Evolutionary conservation across 2,888 invertebrate genomes (phyloP).

Genomic region (Meandrusa payeni): DNA sequence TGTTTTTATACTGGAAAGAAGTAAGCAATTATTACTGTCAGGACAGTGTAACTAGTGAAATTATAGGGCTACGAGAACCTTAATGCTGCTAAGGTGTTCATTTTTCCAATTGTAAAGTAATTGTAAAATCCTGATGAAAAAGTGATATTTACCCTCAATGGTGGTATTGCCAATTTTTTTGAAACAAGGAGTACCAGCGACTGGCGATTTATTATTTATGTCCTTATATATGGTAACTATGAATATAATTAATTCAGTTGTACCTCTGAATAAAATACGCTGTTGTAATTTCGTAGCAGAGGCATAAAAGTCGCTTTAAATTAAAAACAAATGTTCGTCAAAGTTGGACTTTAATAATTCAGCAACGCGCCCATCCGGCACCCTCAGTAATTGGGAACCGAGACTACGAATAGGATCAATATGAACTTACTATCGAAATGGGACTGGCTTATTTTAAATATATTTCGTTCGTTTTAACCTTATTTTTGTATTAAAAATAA

Average conservation of each 20-base stretch:
- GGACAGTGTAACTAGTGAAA: too few species aligned
- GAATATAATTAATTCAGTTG: conserved; percentile 41
- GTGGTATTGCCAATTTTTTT: too few species aligned
- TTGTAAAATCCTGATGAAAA: too few species aligned
- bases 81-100: too few species aligned
- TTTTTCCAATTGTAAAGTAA: too few species aligned
- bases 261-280: conserved; percentile 42
- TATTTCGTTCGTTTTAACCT: too few species aligned
- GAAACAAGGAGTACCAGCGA: too few species aligned
- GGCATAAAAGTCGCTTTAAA: conserved; percentile 47
- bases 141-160: too few species aligned
- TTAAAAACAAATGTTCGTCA: conserved; percentile 63
- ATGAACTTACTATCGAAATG: conserved; percentile 1
- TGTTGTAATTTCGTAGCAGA: conserved; percentile 42
- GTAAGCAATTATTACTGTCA: too few species aligned
- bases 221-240: conserved; percentile 39
- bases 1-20: too few species aligned
- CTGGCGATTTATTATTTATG: conserved; percentile 33
- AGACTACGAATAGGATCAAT: conserved; percentile 29
- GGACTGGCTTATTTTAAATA: conserved; percentile 1
- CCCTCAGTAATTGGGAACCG: conserved; percentile 42
- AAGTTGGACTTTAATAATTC: conserved; percentile 62
- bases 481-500: too few species aligned
- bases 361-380: conserved; percentile 41
- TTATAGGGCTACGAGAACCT: too few species aligned